A percentile compares a stretch with the other conserved stretches of the same genome.
Evolutionary conservation across 2,113 vertebrate genomes (phyloP).

Genomic region (Oenanthe melanoleuca): DNA sequence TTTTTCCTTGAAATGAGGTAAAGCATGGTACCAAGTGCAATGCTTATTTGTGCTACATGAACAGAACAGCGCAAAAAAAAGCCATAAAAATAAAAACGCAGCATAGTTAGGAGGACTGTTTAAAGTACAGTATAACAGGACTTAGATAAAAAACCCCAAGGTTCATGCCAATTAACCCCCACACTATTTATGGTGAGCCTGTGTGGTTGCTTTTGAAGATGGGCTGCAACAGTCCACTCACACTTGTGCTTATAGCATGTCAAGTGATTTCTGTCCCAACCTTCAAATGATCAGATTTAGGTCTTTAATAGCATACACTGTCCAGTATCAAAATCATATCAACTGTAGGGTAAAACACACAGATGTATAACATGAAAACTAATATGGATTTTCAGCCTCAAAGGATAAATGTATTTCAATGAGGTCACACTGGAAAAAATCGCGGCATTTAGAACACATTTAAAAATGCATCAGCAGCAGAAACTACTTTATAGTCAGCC

Average conservation of each 20-base stretch:
- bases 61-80: constrained; percentile 77
- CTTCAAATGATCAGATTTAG: constrained; percentile 58
- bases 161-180: constrained; percentile 66
- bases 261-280: constrained; percentile 72
- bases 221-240: constrained; percentile 51
- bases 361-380: constrained; percentile 38
- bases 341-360: constrained; percentile 47
- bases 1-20: constrained; percentile 93
- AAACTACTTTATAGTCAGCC: constrained; percentile 66
- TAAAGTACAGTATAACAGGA: constrained; percentile 60
- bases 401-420: constrained; percentile 62
- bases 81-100: constrained; percentile 74
- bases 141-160: constrained; percentile 20
- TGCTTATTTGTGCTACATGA: constrained; percentile 91
- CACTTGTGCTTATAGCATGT: constrained; percentile 61
- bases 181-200: constrained; percentile 16
- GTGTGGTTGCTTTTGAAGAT: constrained; percentile 61
- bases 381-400: constrained; percentile 40
- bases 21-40: constrained; percentile 93
- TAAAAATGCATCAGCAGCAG: constrained; percentile 67
- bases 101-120: constrained; percentile 76
- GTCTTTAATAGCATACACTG: constrained; percentile 52
- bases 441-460: constrained; percentile 62
- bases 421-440: constrained; percentile 65
- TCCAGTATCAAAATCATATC: constrained; percentile 37